Evolutionary conservation across 1,140 invertebrate species (phyloP).

Genomic region (Sitobion miscanthi): DNA sequence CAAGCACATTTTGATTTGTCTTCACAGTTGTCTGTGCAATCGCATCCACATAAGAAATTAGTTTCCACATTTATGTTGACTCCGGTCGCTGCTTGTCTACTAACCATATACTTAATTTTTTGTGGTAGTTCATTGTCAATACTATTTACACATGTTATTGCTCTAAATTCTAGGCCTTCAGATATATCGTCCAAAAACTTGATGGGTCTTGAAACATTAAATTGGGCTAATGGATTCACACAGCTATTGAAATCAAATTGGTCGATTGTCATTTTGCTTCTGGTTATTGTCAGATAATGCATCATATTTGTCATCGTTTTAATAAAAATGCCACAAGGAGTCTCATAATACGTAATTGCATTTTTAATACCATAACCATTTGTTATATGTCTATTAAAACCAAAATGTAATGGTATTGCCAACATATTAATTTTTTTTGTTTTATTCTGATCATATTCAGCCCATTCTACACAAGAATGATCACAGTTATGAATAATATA

Average conservation of each 20-base stretch:
- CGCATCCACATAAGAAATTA: slow-evolving; percentile 87
- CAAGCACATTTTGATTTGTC: slow-evolving; percentile 89
- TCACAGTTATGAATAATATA: neutral
- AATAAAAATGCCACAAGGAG: slow-evolving; percentile 85
- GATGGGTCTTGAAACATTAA: slow-evolving; percentile 61
- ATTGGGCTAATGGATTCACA: slow-evolving; percentile 82
- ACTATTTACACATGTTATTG: slow-evolving; percentile 89
- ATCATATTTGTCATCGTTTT: slow-evolving; percentile 76
- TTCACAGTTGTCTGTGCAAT: slow-evolving; percentile 90
- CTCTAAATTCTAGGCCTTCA: slow-evolving; percentile 83
- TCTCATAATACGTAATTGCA: slow-evolving; percentile 74
- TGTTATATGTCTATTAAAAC: slow-evolving; percentile 75
- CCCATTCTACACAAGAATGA: slow-evolving; percentile 70
- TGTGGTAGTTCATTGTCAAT: slow-evolving; percentile 82
- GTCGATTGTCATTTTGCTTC: slow-evolving; percentile 82
- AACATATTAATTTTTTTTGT: slow-evolving; percentile 80
- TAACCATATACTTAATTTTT: slow-evolving; percentile 84
- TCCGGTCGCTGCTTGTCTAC: slow-evolving; percentile 80
- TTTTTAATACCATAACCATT: neutral
- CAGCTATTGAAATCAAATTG: slow-evolving; percentile 85
- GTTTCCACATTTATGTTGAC: slow-evolving; percentile 86
- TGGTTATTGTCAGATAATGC: slow-evolving; percentile 73
- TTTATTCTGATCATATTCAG: slow-evolving; percentile 66
- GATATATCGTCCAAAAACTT: slow-evolving; percentile 68
- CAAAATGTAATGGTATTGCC: slow-evolving; percentile 81